Conservation (phyloP, 2,797 vertebrate genomes). For the Sebastes kiyomatsui region DNA sequence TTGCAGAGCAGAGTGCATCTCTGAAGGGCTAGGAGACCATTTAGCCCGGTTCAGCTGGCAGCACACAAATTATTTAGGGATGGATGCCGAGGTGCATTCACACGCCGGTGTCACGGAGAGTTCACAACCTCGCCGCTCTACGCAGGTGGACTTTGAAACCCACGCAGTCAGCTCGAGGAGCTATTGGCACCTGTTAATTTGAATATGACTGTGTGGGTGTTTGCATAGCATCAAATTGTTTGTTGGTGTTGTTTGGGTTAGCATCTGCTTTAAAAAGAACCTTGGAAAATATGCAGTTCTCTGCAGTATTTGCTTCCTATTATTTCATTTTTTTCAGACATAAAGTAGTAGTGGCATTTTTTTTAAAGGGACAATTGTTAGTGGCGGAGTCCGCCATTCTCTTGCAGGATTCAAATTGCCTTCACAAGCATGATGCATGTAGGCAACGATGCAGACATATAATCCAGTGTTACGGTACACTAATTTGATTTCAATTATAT, state of each 20-base stretch:
- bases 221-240: slow-evolving; percentile 27
- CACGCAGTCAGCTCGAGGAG: slow-evolving; percentile 23
- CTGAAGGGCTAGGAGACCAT: slow-evolving; percentile 56
- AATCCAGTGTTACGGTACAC: background rate
- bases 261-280: background rate
- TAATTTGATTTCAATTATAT: background rate
- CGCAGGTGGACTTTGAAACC: slow-evolving; percentile 59
- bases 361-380: background rate
- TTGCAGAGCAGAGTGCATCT: slow-evolving; percentile 52
- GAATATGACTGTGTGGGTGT: slow-evolving; percentile 47
- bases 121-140: slow-evolving; percentile 61
- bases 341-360: background rate
- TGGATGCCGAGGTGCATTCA: slow-evolving; percentile 60
- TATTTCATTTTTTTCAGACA: background rate
- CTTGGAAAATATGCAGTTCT: background rate
- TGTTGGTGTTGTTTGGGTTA: slow-evolving; percentile 5
- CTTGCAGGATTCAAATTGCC: background rate
- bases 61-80: slow-evolving; percentile 75
- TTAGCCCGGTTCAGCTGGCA: slow-evolving; percentile 62
- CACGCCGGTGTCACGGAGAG: slow-evolving; percentile 69
- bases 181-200: slow-evolving; percentile 57
- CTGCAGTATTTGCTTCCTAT: background rate
- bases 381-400: background rate
- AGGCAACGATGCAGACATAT: background rate
- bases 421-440: background rate